These are phyloP conservation scores for Icerya purchasi DNA, from an alignment of 2,888 invertebrate genomes.

Conservation along the genomic window DNA sequence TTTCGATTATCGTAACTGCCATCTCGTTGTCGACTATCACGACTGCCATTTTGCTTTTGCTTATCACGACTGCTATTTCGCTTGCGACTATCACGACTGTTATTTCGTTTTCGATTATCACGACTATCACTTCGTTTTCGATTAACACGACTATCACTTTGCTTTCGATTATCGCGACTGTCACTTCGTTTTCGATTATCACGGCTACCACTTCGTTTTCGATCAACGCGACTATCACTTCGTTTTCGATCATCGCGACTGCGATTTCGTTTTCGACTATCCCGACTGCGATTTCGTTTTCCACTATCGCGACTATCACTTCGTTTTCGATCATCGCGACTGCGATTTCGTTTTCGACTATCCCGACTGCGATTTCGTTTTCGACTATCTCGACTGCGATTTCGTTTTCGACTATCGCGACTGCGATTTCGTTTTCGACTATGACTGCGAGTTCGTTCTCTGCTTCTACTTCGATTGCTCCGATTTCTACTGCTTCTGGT, in stretches of 20 bases:
- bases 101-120: conserved; percentile 15
- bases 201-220: conserved; percentile 17
- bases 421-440: conserved; percentile 17
- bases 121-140: too few species aligned
- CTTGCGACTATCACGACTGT: too few species aligned
- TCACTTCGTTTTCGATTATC: conserved; percentile 17
- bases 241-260: conserved; percentile 18
- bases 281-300: conserved; percentile 20
- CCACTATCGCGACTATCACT: conserved; percentile 16
- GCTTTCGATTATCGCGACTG: conserved; percentile 18
- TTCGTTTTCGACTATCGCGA: conserved; percentile 14
- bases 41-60: too few species aligned
- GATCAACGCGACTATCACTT: conserved; percentile 20
- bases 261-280: conserved; percentile 16
- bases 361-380: conserved; percentile 15
- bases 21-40: too few species aligned
- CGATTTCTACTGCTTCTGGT: conserved; percentile 15
- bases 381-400: conserved; percentile 13
- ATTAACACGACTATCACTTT: too few species aligned
- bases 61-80: too few species aligned
- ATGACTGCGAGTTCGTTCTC: conserved; percentile 13
- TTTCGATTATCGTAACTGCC: too few species aligned
- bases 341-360: conserved; percentile 22
- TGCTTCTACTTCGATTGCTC: conserved; percentile 7
- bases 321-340: conserved; percentile 20